Evolutionary conservation across 2,797 vertebrate genomes (phyloP).

Genomic region (Microcaecilia unicolor): DNA sequence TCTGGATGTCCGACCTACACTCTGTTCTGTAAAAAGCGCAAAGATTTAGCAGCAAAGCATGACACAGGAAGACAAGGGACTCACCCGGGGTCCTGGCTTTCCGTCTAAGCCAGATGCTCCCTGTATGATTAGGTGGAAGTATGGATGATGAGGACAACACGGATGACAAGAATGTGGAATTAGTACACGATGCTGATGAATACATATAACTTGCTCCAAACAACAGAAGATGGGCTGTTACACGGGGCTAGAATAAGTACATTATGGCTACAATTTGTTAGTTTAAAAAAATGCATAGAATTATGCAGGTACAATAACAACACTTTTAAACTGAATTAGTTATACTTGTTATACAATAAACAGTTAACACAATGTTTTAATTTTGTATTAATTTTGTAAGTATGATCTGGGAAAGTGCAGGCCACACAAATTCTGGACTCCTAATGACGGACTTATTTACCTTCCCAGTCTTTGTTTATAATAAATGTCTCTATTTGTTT

Average conservation of each 20-base stretch:
- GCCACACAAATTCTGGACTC: too few relatives aligned
- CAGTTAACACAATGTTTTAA: too few relatives aligned
- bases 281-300: conserved; percentile 39
- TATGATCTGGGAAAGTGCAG: too few relatives aligned
- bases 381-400: too few relatives aligned
- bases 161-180: conserved; percentile 93
- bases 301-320: too few relatives aligned
- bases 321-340: conserved; percentile 4
- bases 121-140: conserved; percentile 78
- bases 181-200: conserved; percentile 76
- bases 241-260: conserved; percentile 30
- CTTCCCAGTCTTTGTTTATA: too few relatives aligned
- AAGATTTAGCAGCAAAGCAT: neutral
- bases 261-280: conserved; percentile 45
- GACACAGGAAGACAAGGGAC: conserved; percentile 63
- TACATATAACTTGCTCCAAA: conserved; percentile 46
- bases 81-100: conserved; percentile 98
- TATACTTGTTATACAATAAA: neutral
- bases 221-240: conserved; percentile 35
- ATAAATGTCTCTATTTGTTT: too few relatives aligned
- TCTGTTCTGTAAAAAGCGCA: neutral
- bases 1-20: neutral
- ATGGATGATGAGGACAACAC: conserved; percentile 73
- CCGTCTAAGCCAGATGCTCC: conserved; percentile 99
- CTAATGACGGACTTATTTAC: too few relatives aligned